phyloP scores from a whole-genome alignment of 2,113 vertebrate species.

The Lepisosteus oculatus region DNA sequence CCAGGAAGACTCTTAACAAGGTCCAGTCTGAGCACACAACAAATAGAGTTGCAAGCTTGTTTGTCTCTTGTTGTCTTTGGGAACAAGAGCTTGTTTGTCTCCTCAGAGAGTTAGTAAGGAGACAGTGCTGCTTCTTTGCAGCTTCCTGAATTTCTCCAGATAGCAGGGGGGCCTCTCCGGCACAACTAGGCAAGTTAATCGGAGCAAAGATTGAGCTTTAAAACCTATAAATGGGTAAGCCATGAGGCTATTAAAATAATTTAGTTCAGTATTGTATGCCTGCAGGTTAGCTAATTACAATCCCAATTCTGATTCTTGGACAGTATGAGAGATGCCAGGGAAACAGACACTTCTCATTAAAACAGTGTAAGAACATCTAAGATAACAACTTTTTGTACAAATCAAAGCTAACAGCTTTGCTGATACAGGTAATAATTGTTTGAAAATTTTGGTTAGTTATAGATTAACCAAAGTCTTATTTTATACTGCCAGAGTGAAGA shows the following conservation, averaged over 20 bases:
- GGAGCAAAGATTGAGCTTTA: not conserved
- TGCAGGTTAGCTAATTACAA: not conserved
- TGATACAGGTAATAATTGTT: too few species aligned
- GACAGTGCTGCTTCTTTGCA: too few species aligned
- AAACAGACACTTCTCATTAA: slow-evolving; percentile 7
- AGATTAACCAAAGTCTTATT: too few species aligned
- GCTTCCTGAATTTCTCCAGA: too few species aligned
- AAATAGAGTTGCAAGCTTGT: slow-evolving; percentile 15
- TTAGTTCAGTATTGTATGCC: not conserved
- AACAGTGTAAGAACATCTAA: not conserved
- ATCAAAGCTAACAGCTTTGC: not conserved
- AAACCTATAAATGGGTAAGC: not conserved
- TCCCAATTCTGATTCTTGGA: not conserved
- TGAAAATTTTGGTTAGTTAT: too few species aligned
- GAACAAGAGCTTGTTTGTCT: too few species aligned
- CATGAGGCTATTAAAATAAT: not conserved
- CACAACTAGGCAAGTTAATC: not conserved
- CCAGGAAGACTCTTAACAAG: slow-evolving; percentile 50
- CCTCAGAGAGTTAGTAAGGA: too few species aligned
- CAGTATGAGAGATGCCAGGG: not conserved
- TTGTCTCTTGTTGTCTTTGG: too few species aligned
- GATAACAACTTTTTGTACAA: too few species aligned
- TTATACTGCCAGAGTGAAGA: too few species aligned
- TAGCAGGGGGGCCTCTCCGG: too few species aligned
- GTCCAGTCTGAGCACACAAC: slow-evolving; percentile 48